phyloP scores from a whole-genome alignment of 2,113 vertebrate species.

The Nyctereutes procyonoides region DNA sequence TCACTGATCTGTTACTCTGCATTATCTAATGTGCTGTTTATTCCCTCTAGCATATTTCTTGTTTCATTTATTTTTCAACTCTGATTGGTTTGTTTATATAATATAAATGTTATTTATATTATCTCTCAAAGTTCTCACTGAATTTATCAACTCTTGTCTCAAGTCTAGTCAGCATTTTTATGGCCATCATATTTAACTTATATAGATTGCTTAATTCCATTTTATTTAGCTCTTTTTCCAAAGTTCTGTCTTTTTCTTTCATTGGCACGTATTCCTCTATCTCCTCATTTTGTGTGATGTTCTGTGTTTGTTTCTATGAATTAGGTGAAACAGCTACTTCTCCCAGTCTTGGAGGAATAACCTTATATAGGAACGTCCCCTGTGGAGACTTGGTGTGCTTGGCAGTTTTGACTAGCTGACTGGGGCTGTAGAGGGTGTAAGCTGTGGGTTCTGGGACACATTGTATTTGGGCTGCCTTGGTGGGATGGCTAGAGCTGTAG shows the following conservation, averaged over 20 bases:
- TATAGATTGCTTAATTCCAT: neutral
- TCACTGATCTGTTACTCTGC: neutral
- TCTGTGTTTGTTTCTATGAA: neutral
- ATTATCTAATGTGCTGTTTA: neutral
- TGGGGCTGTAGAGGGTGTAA: neutral
- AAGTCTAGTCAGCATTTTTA: neutral
- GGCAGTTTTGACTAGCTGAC: neutral
- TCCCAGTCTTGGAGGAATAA: neutral
- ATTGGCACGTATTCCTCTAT: neutral
- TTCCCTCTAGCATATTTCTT: neutral
- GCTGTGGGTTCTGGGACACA: neutral
- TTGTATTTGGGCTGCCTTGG: neutral
- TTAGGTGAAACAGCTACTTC: neutral
- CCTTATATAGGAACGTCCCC: neutral
- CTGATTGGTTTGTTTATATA: neutral
- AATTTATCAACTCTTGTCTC: neutral
- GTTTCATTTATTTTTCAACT: neutral
- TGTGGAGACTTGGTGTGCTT: neutral
- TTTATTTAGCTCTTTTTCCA: neutral
- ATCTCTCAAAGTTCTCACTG: neutral
- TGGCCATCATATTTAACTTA: neutral
- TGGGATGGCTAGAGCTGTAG: neutral
- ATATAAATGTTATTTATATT: neutral
- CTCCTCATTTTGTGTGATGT: neutral
- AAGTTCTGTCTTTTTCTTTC: neutral